Evolutionary conservation across 2,888 invertebrate species (phyloP).

Genomic region (Cephus rjabovi): DNA sequence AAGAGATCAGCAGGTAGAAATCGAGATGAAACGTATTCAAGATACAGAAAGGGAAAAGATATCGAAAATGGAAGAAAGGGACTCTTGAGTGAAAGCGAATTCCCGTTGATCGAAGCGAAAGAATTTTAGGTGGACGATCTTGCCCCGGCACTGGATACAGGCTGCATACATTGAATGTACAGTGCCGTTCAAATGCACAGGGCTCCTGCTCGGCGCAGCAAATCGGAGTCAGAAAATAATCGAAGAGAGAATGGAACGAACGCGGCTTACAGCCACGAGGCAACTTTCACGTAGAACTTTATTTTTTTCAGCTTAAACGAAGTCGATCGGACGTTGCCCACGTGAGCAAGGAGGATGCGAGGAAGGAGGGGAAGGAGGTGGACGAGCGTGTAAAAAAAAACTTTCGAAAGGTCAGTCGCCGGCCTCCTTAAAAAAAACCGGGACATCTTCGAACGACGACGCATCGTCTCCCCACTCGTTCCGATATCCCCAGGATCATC

Average conservation of each 20-base stretch:
- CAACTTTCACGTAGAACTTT: slow-evolving; percentile 53
- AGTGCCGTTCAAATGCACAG: too few species aligned
- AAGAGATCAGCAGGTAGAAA: too few species aligned
- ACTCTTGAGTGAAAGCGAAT: background rate
- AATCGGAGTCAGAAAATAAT: too few species aligned
- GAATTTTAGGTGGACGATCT: background rate
- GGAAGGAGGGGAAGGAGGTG: slow-evolving; percentile 9
- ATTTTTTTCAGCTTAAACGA: slow-evolving; percentile 13
- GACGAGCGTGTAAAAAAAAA: slow-evolving; percentile 30
- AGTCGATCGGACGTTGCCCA: too few species aligned
- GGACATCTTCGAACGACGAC: slow-evolving; percentile 24
- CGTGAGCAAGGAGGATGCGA: too few species aligned
- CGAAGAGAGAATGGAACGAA: too few species aligned
- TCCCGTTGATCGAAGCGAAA: background rate
- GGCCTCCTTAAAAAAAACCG: slow-evolving; percentile 51
- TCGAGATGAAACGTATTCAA: too few species aligned
- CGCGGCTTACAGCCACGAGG: slow-evolving; percentile 33
- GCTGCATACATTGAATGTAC: too few species aligned
- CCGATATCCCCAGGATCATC: too few species aligned
- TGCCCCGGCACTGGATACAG: background rate
- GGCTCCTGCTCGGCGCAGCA: too few species aligned
- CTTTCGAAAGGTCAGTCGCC: slow-evolving; percentile 51
- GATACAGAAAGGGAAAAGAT: too few species aligned
- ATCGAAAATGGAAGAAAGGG: background rate
- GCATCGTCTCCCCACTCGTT: too few species aligned